phyloP scores from a whole-genome alignment of 2,888 invertebrate genomes.

The Phaonia tiefii region DNA sequence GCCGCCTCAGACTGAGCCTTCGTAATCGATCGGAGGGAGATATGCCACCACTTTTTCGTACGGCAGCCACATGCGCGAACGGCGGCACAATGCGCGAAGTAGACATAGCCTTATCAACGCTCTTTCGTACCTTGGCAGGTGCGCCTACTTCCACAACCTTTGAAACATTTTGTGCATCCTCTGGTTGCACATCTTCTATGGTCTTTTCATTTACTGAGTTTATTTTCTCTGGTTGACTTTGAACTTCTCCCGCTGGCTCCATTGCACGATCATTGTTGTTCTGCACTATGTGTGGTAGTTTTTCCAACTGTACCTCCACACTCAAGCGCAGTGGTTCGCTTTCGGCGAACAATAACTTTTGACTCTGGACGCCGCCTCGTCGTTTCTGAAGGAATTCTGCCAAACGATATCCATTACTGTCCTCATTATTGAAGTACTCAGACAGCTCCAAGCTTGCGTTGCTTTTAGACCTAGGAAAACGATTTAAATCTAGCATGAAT shows the following conservation, averaged over 20 bases:
- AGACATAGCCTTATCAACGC: no score
- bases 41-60: slow-evolving; percentile 50
- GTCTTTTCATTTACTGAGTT: neutral
- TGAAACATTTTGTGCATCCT: no score
- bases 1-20: slow-evolving; percentile 60
- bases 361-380: slow-evolving; percentile 42
- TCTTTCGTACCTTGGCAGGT: neutral
- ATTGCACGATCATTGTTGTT: neutral
- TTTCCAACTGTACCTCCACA: slow-evolving; percentile 62
- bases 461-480: slow-evolving; percentile 24
- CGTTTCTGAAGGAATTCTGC: slow-evolving; percentile 65
- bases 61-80: no score
- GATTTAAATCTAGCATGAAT: no score
- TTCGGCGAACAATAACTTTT: slow-evolving; percentile 49
- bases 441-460: slow-evolving; percentile 61
- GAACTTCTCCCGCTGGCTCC: neutral
- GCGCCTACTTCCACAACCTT: neutral
- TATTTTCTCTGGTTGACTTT: neutral
- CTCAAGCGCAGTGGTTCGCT: slow-evolving; percentile 59
- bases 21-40: slow-evolving; percentile 60
- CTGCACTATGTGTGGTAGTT: slow-evolving; percentile 2
- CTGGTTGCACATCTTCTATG: no score
- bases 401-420: slow-evolving; percentile 66
- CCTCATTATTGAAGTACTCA: slow-evolving; percentile 63
- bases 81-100: no score